Conservation (phyloP, 2,113 vertebrate species). For the Casuarius casuarius region DNA sequence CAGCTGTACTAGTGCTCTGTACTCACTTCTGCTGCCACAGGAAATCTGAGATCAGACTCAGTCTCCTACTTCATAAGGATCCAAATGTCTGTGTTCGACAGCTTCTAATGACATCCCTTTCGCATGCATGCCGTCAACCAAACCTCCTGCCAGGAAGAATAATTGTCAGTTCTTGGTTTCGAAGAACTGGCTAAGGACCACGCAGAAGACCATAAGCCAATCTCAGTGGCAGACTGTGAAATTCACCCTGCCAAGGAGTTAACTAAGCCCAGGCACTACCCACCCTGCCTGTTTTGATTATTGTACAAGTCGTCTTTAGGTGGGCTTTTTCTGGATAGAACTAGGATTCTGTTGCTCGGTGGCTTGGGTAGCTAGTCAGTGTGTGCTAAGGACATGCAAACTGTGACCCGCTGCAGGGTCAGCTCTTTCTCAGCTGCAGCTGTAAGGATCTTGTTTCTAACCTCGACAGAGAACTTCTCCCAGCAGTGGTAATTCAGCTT, state of each 20-base stretch:
- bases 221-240: not conserved
- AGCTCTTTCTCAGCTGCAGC: not conserved
- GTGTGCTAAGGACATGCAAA: not conserved
- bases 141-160: not conserved
- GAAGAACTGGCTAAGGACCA: not conserved
- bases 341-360: accelerated
- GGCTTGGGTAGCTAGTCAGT: not conserved
- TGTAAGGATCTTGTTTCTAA: not conserved
- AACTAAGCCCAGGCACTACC: not conserved
- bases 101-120: not conserved
- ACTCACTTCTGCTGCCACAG: accelerated
- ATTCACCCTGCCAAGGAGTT: not conserved
- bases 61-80: not conserved
- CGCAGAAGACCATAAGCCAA: not conserved
- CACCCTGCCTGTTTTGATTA: not conserved
- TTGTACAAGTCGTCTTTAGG: not conserved
- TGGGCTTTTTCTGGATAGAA: accelerated
- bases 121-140: not conserved
- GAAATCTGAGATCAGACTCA: not conserved
- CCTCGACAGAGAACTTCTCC: not conserved
- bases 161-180: not conserved
- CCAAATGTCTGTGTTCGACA: not conserved
- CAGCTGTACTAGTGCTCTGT: not conserved
- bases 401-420: accelerated
- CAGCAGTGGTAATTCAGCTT: not conserved